Conservation (phyloP, 2,113 vertebrate genomes). For the Leptosomus discolor region DNA sequence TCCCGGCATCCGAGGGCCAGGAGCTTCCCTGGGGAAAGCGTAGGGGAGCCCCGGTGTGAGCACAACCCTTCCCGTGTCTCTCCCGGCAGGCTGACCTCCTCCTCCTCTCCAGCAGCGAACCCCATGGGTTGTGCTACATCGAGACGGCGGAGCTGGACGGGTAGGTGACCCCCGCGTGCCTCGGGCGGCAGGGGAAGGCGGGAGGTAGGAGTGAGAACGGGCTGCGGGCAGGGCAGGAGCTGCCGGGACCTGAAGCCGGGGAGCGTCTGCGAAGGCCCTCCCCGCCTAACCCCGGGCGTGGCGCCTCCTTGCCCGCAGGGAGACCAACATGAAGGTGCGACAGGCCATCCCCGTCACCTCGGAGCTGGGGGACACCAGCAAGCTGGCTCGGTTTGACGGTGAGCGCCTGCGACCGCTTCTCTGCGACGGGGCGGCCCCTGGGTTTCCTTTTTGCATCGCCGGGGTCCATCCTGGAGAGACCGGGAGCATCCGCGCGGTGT, state of each 20-base stretch:
- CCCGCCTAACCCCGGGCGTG: rapidly evolving
- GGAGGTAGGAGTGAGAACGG: neutral
- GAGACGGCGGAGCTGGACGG: constrained; percentile 95
- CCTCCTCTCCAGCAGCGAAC: constrained; percentile 93
- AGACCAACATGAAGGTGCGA: constrained; percentile 95
- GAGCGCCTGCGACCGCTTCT: neutral
- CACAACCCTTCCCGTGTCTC: neutral
- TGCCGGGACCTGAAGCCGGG: neutral
- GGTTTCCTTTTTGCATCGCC: rapidly evolving
- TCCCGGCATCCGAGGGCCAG: neutral
- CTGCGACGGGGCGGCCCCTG: rapidly evolving
- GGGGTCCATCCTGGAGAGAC: neutral
- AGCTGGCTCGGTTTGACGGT: constrained; percentile 88
- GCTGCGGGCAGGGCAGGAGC: neutral
- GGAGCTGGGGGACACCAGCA: constrained; percentile 81
- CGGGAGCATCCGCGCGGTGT: rapidly evolving
- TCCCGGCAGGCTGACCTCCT: constrained; percentile 89
- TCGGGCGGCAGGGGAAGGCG: neutral
- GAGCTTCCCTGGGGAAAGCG: neutral
- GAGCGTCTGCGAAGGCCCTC: rapidly evolving
- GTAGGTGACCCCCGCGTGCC: constrained; percentile 53
- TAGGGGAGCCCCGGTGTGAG: too few species aligned
- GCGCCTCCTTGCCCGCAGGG: constrained; percentile 68
- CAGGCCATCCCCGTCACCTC: constrained; percentile 89
- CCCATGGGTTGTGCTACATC: constrained; percentile 94